Conservation (phyloP, 2,113 vertebrate genomes). For the Bagarius yarrelli region DNA sequence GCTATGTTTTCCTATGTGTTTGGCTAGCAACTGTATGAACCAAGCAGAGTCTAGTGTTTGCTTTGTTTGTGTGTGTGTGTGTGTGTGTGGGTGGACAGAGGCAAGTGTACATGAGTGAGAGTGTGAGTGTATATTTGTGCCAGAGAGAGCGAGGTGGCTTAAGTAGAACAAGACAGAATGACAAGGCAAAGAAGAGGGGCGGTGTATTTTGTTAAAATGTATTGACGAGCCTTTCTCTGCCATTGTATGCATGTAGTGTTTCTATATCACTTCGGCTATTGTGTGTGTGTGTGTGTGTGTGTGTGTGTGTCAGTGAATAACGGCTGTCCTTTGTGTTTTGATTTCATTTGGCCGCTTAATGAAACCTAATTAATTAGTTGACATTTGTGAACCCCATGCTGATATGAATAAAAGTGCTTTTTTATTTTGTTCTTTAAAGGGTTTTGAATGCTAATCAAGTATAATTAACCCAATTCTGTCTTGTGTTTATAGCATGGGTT, state of each 20-base stretch:
- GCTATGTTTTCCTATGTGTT: constrained; percentile 34
- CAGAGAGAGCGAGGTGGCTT: neutral
- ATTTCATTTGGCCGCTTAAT: constrained; percentile 53
- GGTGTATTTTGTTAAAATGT: constrained; percentile 23
- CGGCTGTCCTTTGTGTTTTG: constrained; percentile 42
- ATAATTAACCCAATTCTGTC: constrained; percentile 58
- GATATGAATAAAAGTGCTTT: constrained; percentile 37
- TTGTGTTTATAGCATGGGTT: constrained; percentile 49
- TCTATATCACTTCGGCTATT: constrained; percentile 39
- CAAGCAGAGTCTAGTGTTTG: constrained; percentile 34
- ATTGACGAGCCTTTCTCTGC: constrained; percentile 15
- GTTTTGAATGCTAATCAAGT: constrained; percentile 63
- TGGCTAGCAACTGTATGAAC: constrained; percentile 35
- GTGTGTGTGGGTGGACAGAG: constrained; percentile 32
- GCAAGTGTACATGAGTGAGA: constrained; percentile 31
- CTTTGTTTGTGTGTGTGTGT: constrained; percentile 44
- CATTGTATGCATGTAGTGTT: constrained; percentile 26
- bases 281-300: constrained; percentile 43
- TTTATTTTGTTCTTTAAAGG: constrained; percentile 11
- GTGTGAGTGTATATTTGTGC: constrained; percentile 6
- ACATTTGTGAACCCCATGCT: constrained; percentile 55
- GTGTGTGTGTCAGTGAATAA: constrained; percentile 45
- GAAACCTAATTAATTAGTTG: constrained; percentile 62
- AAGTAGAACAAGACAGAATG: constrained; percentile 16
- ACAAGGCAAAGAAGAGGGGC: constrained; percentile 28